Evolutionary conservation across 2,113 vertebrate species (phyloP), one percentile per base, ranked within the genome.

Genomic region (Pterocles orientalis): DNA sequence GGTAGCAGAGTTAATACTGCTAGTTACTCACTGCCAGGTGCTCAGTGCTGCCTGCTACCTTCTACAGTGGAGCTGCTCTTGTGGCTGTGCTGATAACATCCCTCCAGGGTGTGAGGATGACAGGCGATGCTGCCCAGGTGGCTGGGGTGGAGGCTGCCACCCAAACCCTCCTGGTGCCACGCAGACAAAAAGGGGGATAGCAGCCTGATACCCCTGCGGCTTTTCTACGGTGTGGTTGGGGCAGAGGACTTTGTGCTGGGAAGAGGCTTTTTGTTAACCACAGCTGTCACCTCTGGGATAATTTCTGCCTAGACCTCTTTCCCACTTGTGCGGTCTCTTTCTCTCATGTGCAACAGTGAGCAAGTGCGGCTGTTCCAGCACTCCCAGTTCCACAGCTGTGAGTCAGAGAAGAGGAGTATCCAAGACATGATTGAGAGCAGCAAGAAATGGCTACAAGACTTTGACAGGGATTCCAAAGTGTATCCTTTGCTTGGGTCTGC

Each of bases 361-460:
- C 98, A 98, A 64, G 76, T 98, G 31, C 97, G 81, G 33, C 95
- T 90, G 82, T 95, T 98, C 91, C 97, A 97, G 41, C 97, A 28
- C 11, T 68, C 96, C 72, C 98, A 76, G 39, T 50, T 96, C 25
- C 97, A 64, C 24, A 75, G 96, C 6, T 84, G 20, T 3, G 96
- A 97, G 81, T 31, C 94, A 10, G 97, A 98, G 14, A 92, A 96
- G 70, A 94, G 93, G 68, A 95, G 47, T 18, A 97, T 99, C 53
- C 98, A 99, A 96, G 91, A 87, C 29, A 97, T 98, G 97, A 99
- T 99, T 0, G 98, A 99, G 12, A 96, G 96, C 80, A 99, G 98
- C 97, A 99, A 98, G 97, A 98, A 96, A 64, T 99, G 99, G 99
- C 97, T 99, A 36, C 97, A 99, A 66, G 97, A 93, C 36, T 98